Conservation (phyloP, 2,888 invertebrate species). For the Drosophila anomalata region DNA sequence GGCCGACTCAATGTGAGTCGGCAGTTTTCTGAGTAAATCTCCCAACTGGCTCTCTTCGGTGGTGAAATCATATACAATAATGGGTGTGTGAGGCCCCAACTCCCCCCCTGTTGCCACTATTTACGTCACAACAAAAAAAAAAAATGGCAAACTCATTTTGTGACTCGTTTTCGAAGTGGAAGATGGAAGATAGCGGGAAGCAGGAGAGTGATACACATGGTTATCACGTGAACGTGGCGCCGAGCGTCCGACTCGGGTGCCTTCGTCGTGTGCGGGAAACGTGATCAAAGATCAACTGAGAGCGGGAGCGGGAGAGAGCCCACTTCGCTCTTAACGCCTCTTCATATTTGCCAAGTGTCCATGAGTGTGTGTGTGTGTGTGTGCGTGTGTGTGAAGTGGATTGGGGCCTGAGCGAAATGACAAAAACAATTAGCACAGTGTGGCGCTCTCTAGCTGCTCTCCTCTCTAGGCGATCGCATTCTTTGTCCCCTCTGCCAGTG, state of each 20-base stretch:
- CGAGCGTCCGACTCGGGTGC: slow-evolving; percentile 39
- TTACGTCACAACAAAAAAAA: slow-evolving; percentile 56
- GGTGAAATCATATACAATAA: slow-evolving; percentile 58
- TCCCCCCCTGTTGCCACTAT: slow-evolving; percentile 15
- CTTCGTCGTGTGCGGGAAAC: slow-evolving; percentile 76
- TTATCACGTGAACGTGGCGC: slow-evolving; percentile 73
- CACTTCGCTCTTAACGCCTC: neutral
- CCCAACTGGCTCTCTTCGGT: slow-evolving; percentile 31
- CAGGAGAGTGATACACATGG: slow-evolving; percentile 64
- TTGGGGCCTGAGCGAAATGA: slow-evolving; percentile 55
- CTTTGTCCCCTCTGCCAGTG: slow-evolving; percentile 8
- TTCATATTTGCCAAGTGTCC: slow-evolving; percentile 1
- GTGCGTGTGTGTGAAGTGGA: slow-evolving; percentile 29
- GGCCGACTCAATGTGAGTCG: slow-evolving; percentile 64
- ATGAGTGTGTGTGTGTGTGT: slow-evolving; percentile 18
- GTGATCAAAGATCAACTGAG: slow-evolving; percentile 75
- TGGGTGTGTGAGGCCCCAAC: slow-evolving; percentile 21
- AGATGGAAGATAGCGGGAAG: slow-evolving; percentile 29
- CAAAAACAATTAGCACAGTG: slow-evolving; percentile 71
- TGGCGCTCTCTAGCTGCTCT: slow-evolving; percentile 55
- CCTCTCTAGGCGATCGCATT: slow-evolving; percentile 16
- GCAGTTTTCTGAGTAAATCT: slow-evolving; percentile 49
- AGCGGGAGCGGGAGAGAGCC: slow-evolving; percentile 26
- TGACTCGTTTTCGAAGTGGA: slow-evolving; percentile 44
- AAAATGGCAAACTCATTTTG: slow-evolving; percentile 41